A percentile compares a stretch with the other conserved stretches of the same genome.
Conservation (phyloP, 2,797 vertebrate genomes). For the Anolis apletophallus region DNA sequence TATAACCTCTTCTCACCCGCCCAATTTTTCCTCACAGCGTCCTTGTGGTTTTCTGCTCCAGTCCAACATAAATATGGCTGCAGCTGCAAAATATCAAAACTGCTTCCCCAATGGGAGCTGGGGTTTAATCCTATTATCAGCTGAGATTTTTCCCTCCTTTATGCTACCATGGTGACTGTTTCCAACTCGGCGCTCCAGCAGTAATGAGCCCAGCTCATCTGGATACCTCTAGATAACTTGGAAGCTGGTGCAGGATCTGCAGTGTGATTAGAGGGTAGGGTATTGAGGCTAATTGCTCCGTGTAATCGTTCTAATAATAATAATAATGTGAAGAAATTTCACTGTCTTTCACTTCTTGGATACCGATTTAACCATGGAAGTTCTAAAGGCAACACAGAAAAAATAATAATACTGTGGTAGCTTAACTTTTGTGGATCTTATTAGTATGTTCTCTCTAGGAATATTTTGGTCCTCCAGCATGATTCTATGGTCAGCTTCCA, state of each 20-base stretch:
- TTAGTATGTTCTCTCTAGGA: too few species aligned
- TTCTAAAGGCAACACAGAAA: too few species aligned
- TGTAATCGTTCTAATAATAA: fast-evolving
- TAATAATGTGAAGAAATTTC: too few species aligned
- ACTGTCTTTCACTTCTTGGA: too few species aligned
- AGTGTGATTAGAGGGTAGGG: fast-evolving
- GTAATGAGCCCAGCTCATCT: neutral
- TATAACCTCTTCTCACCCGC: neutral
- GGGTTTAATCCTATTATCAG: slow-evolving; percentile 38
- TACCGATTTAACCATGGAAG: too few species aligned
- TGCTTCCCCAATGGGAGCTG: neutral
- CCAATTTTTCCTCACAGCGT: neutral
- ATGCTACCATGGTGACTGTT: slow-evolving; percentile 26
- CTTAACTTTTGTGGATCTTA: too few species aligned
- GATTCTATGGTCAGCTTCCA: too few species aligned
- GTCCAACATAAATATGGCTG: neutral
- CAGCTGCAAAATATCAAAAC: neutral
- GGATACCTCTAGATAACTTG: neutral
- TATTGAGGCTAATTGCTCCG: neutral
- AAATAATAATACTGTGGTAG: too few species aligned
- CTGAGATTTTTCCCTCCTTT: slow-evolving; percentile 26
- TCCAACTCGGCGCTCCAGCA: neutral
- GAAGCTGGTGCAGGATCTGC: neutral
- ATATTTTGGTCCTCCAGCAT: too few species aligned
- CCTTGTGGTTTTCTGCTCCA: neutral